Evolutionary conservation across 2,888 invertebrate genomes (phyloP).

Genomic region (Frankliniella fusca): DNA sequence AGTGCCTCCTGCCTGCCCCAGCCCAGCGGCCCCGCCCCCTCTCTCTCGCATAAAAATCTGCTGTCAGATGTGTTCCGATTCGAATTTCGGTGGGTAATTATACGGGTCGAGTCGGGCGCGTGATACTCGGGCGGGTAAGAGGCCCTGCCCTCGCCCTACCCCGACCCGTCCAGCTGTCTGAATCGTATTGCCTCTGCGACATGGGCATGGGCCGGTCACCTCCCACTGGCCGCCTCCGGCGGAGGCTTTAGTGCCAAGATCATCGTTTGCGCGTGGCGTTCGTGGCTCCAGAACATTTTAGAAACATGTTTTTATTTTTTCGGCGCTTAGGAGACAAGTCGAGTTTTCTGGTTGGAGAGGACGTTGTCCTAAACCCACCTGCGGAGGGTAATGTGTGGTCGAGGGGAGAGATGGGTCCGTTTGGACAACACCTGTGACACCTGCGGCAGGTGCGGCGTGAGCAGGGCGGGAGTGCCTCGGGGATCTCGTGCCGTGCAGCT

Average conservation of each 20-base stretch:
- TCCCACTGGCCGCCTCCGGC: not conserved
- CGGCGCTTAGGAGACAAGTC: not conserved
- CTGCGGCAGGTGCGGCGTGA: not conserved
- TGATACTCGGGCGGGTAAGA: not conserved
- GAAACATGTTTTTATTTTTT: not conserved
- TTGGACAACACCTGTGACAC: not conserved
- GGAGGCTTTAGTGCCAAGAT: not conserved
- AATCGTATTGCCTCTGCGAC: not conserved
- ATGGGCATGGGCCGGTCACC: not conserved
- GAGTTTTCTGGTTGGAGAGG: no score
- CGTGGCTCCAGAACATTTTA: no score
- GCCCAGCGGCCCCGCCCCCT: not conserved
- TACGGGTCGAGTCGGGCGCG: not conserved
- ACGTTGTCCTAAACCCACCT: no score
- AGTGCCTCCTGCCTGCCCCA: not conserved
- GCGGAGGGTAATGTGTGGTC: no score
- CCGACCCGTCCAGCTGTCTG: not conserved
- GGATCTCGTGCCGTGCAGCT: not conserved
- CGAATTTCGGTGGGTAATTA: slow-evolving; percentile 18
- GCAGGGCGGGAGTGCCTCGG: not conserved
- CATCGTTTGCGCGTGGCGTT: no score
- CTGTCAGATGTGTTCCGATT: slow-evolving; percentile 26
- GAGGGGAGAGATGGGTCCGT: no score
- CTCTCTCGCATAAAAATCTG: slow-evolving; percentile 18
- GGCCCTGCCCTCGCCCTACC: not conserved